Evolutionary conservation across 2,888 invertebrate genomes (phyloP), one percentile per base, ranked within the genome.

Genomic region (Cartodere bifasciata): DNA sequence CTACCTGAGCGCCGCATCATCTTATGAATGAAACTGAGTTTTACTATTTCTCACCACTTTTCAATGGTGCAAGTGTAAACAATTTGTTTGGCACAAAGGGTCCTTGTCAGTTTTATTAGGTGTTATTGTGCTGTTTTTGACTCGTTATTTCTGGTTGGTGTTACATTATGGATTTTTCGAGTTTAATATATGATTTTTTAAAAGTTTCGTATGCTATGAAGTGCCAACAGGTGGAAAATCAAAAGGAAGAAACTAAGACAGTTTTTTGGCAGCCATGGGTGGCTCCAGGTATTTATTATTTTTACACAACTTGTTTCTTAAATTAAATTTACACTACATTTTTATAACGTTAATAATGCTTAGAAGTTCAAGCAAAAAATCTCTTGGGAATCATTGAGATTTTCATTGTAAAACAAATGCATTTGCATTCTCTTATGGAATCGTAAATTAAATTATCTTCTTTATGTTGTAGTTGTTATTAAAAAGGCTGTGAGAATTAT

Each of bases 261-360:
- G 23, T 41, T 32, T 56, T 62, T 38, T 62, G 62, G 62, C 62
- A 63, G 41, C 62, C 63, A 4, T 62, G 62, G 62, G 32, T 60
- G 5, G 46, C 55, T 43, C 45, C 42, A 55, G 60, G 59, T 60
- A 54, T 39, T 35, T 34, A 15, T 21, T 24, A 27, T 29, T 28
- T 21, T 13, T 17, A 31, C n/a, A 9, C 13, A 21, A 13, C 13
- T n/a, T n/a, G n/a, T n/a, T n/a, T n/a, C n/a, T n/a, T n/a, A n/a
- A n/a, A n/a, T n/a, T n/a, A n/a, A n/a, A n/a, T n/a, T n/a, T n/a
- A n/a, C n/a, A n/a, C n/a, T n/a, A n/a, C n/a, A n/a, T n/a, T n/a
- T n/a, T n/a, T n/a, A n/a, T n/a, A n/a, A n/a, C n/a, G n/a, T n/a
- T n/a, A n/a, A n/a, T n/a, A n/a, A n/a, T n/a, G n/a, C n/a, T n/a